A percentile compares a stretch with the other conserved stretches of the same genome.
Evolutionary conservation across 2,113 vertebrate species (phyloP).

Genomic region (Anhinga anhinga): DNA sequence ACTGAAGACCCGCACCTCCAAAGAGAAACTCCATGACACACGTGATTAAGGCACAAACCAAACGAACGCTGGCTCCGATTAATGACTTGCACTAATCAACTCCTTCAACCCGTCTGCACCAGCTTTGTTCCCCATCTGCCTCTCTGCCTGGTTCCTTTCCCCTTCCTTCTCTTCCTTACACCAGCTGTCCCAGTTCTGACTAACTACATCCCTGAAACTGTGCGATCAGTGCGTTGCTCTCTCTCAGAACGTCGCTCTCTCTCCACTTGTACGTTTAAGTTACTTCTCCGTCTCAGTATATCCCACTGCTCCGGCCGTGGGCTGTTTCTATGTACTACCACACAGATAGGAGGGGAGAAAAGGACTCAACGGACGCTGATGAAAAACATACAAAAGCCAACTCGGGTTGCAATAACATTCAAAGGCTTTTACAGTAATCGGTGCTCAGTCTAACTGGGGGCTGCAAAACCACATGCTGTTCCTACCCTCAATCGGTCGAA

Average conservation of each 20-base stretch:
- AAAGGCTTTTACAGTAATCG: background rate
- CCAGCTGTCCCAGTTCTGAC: background rate
- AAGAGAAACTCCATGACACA: background rate
- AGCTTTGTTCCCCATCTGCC: background rate
- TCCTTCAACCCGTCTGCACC: background rate
- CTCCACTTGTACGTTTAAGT: background rate
- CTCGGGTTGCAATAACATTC: background rate
- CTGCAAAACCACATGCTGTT: background rate
- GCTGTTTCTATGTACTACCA: background rate
- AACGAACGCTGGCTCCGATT: background rate
- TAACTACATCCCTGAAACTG: background rate
- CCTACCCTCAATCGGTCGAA: rapidly evolving
- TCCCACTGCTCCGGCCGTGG: background rate
- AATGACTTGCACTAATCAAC: background rate
- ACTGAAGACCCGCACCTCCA: rapidly evolving
- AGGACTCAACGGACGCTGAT: background rate
- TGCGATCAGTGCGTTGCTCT: no score
- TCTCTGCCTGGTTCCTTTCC: background rate
- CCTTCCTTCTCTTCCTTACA: background rate
- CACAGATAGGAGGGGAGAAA: rapidly evolving
- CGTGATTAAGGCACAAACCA: background rate
- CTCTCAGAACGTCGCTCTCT: background rate
- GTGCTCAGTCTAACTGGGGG: background rate
- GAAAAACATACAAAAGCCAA: background rate
- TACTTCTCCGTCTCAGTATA: background rate